phyloP scores from a whole-genome alignment of 2,113 vertebrate genomes.

The Copsychus sechellarum region DNA sequence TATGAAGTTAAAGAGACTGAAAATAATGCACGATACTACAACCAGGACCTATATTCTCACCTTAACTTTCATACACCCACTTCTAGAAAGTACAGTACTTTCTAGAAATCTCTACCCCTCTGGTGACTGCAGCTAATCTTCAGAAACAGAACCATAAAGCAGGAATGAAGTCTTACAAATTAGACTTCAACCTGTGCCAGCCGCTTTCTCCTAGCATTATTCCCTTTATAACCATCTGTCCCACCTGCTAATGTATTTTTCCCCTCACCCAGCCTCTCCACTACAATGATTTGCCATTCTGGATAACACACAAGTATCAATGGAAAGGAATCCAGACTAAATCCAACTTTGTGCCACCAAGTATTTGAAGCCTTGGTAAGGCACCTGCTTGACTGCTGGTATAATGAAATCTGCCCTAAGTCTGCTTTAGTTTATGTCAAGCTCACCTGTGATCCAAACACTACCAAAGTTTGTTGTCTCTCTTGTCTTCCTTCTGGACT shows the following conservation, averaged over 20 bases:
- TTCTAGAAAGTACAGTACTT: neutral
- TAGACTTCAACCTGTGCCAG: neutral
- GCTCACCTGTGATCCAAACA: neutral
- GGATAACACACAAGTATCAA: neutral
- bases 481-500: neutral
- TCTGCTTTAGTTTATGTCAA: neutral
- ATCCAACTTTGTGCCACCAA: neutral
- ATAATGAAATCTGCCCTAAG: neutral
- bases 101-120: neutral
- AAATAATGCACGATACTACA: neutral
- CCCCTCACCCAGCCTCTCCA: neutral
- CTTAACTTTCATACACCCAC: neutral
- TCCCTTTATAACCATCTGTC: conserved; percentile 38
- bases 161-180: neutral
- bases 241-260: neutral
- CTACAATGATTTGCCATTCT: neutral
- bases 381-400: neutral
- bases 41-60: neutral
- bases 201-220: conserved; percentile 1
- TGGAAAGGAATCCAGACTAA: neutral
- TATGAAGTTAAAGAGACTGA: neutral
- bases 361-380: neutral
- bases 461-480: neutral
- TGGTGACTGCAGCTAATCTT: neutral
- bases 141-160: conserved; percentile 16